Base-by-base conservation (phyloP, 1,140 invertebrate genomes). In the Macrobrachium rosenbergii region DNA sequence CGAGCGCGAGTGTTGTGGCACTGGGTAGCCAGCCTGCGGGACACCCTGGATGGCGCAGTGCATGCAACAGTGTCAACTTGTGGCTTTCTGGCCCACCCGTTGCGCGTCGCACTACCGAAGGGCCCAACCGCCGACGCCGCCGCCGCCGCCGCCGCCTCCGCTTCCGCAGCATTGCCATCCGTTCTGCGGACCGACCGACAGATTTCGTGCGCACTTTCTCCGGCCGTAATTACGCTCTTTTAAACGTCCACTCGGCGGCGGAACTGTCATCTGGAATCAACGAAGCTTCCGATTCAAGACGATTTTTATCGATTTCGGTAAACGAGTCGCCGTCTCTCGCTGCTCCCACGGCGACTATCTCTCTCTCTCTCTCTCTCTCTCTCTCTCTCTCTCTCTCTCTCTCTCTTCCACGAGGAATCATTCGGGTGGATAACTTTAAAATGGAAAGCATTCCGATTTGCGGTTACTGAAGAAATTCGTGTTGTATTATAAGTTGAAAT, bases 21-120 rank as follows among this genome's bases (percentile, higher is more conserved):
- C 28, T 37, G 28, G 28, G 28, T 37, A 59, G 52, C 82, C 23
- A 28, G 43, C 16, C 19, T 21, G n/a, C n/a, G 23, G 64, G 64
- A 23, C 23, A 67, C 64, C n/a, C n/a, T 19, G 73, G 73, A 21
- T 76, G 59, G 72, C 82, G 82, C 82, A 83, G 72, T 83, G 82
- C 72, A 83, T 77, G 82, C 82, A 83, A 83, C 82, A 83, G 82
- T 76, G 73, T 45, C 82, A 77, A 83, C 82, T 83, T 83, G 82
- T 83, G 60, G 82, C 58, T 76, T 69, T 43, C 59, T 19, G 16
- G 52, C 28, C 82, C 73, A 62, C 58, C 72, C 82, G 72, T 76
- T 62, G 64, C 72, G 19, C 37, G 72, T 77, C 73, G 28, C 28
- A 83, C 52, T 75, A 67, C 72, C 82, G 63, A 14, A 17, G 64